Conservation (phyloP, 2,797 vertebrate species). For the Gouania willdenowi region DNA sequence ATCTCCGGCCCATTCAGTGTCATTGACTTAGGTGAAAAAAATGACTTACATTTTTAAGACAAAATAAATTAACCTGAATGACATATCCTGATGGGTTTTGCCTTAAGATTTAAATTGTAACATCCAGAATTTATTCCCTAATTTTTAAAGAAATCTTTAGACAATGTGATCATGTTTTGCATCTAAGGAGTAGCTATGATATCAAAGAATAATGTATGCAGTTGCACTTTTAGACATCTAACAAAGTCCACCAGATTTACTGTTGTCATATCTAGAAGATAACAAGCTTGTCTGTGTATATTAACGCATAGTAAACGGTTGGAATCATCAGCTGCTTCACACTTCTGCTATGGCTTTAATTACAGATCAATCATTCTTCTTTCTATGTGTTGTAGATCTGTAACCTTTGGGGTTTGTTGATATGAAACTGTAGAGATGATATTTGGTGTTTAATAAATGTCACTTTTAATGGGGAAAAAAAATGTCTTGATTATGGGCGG, state of each 20-base stretch:
- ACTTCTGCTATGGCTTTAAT: constrained; percentile 36
- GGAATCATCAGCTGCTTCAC: constrained; percentile 25
- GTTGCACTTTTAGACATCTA: constrained; percentile 57
- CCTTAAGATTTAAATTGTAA: constrained; percentile 34
- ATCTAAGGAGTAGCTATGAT: constrained; percentile 22
- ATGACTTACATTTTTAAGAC: no score
- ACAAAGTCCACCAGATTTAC: constrained; percentile 28
- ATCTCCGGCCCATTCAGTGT: no score
- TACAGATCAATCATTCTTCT: constrained; percentile 36
- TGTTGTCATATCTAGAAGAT: constrained; percentile 7
- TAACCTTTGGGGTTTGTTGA: constrained; percentile 79
- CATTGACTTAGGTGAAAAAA: no score
- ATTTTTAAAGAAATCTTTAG: not conserved
- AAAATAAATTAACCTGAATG: constrained; percentile 19
- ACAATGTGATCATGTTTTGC: constrained; percentile 13
- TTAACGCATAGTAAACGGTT: no score
- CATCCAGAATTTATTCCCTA: no score
- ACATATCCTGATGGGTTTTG: constrained; percentile 34
- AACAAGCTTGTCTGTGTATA: no score
- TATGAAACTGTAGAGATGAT: constrained; percentile 80
- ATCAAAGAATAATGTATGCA: constrained; percentile 58
- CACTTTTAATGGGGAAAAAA: constrained; percentile 82
- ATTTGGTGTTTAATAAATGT: constrained; percentile 90
- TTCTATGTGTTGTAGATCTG: constrained; percentile 82
- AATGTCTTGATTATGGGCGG: no score